A percentile compares a stretch with the other conserved stretches of the same genome.
phyloP scores from a whole-genome alignment of 2,888 invertebrate genomes.

The Sinopyrophorus schimmeli region DNA sequence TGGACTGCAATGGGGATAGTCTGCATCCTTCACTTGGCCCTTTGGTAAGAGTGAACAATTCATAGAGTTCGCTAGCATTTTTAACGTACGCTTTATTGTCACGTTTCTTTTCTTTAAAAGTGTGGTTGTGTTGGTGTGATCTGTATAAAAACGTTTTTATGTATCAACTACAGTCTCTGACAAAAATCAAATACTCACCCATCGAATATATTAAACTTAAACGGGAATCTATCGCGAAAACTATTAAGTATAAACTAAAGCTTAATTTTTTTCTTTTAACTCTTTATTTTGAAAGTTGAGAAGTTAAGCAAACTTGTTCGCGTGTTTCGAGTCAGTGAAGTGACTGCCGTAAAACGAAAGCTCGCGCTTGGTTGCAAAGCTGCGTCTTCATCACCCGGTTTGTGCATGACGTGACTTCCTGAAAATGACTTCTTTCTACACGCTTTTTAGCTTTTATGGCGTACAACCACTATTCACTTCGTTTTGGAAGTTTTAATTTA shows the following conservation, averaged over 20 bases:
- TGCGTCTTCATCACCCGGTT: constrained; percentile 36
- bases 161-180: no score
- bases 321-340: constrained; percentile 36
- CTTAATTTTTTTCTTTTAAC: constrained; percentile 15
- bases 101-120: no score
- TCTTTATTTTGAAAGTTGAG: constrained; percentile 24
- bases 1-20: no score
- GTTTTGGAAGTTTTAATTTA: constrained; percentile 21
- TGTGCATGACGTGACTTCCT: constrained; percentile 37
- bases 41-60: no score
- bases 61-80: no score
- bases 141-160: no score
- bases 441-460: constrained; percentile 30
- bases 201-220: no score
- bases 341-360: constrained; percentile 32
- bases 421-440: constrained; percentile 35
- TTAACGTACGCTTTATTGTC: no score
- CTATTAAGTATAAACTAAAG: neutral
- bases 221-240: no score
- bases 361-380: constrained; percentile 34
- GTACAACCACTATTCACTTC: constrained; percentile 20
- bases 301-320: constrained; percentile 30
- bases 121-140: no score
- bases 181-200: no score
- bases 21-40: no score